Conservation (phyloP, 53 echinoderm and acorn worm genomes). For the Crossaster papposus region DNA sequence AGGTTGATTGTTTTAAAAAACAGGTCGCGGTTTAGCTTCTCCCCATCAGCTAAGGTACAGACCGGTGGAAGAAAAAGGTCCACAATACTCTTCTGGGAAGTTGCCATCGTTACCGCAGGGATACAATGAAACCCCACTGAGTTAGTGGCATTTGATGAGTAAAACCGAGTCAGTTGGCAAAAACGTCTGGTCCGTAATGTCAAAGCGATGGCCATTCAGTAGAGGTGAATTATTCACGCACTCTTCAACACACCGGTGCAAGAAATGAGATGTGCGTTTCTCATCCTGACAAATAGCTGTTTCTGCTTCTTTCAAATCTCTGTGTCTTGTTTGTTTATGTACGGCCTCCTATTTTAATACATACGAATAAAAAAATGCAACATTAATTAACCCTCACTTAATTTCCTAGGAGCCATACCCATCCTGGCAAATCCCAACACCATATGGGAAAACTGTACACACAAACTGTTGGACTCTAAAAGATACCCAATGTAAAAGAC, state of each 20-base stretch:
- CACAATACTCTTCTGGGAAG: background rate
- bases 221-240: background rate
- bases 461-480: too few species aligned
- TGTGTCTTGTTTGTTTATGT: too few species aligned
- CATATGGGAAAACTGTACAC: too few species aligned
- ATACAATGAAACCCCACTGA: background rate
- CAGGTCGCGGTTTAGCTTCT: constrained; percentile 37
- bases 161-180: background rate
- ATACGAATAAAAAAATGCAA: too few species aligned
- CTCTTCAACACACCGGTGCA: background rate
- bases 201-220: constrained; percentile 14
- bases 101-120: constrained; percentile 28
- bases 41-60: constrained; percentile 40
- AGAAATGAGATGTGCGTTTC: too few species aligned
- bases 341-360: too few species aligned
- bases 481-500: too few species aligned
- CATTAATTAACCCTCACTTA: too few species aligned
- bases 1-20: constrained; percentile 57
- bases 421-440: too few species aligned
- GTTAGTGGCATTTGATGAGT: background rate
- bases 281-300: too few species aligned
- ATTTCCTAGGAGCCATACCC: too few species aligned
- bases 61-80: constrained; percentile 35
- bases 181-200: background rate
- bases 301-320: too few species aligned